Conservation (phyloP, 2,113 vertebrate genomes). For the Epinephelus cyanopodus region DNA sequence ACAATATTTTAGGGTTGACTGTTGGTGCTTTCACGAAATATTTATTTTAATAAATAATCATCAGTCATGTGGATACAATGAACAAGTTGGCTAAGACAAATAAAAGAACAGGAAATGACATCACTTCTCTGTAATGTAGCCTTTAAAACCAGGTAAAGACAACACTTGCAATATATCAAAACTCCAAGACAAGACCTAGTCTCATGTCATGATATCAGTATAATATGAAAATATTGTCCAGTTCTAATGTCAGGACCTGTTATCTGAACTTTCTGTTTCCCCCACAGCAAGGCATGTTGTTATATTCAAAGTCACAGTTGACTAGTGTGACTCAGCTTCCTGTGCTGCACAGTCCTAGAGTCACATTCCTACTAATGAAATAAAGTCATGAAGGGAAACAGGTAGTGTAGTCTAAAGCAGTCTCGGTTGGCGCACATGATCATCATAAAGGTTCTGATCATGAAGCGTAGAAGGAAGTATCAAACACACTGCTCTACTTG, state of each 20-base stretch:
- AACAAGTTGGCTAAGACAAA: no score
- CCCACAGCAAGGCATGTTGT: neutral
- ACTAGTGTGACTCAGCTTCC: conserved; percentile 31
- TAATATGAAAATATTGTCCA: no score
- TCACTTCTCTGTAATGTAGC: no score
- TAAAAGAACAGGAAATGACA: no score
- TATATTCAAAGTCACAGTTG: neutral
- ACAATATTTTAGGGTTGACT: no score
- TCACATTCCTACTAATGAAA: neutral
- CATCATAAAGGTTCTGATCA: neutral
- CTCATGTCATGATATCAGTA: no score
- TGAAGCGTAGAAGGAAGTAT: conserved; percentile 3
- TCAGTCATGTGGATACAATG: no score
- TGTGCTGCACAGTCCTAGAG: neutral
- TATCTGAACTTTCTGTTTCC: neutral
- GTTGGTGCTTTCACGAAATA: no score
- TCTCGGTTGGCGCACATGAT: neutral
- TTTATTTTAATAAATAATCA: no score
- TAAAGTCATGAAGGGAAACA: neutral
- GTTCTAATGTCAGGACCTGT: neutral
- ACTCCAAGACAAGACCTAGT: no score
- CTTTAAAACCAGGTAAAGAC: no score
- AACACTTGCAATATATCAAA: no score
- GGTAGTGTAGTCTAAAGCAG: neutral
- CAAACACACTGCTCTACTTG: neutral